phyloP scores from a whole-genome alignment of 1,140 invertebrate genomes.

The Cataglyphis hispanica region DNA sequence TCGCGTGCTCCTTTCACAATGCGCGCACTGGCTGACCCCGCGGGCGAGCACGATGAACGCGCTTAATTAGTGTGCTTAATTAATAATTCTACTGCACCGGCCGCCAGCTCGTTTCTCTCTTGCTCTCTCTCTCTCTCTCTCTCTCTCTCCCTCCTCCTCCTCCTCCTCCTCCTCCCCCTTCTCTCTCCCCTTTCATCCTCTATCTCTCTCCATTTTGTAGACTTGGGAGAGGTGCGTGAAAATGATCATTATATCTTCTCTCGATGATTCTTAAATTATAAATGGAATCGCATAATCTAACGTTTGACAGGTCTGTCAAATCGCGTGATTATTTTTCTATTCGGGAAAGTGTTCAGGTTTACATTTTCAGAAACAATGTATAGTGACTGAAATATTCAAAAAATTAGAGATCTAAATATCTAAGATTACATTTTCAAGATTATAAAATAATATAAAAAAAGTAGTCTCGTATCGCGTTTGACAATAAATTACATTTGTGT shows the following conservation, averaged over 20 bases:
- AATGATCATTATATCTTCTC: slow-evolving; percentile 68
- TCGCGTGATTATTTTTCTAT: neutral
- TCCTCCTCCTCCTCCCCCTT: too few relatives aligned
- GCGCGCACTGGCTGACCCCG: slow-evolving; percentile 73
- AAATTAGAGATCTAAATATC: neutral
- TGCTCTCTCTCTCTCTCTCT: slow-evolving; percentile 16
- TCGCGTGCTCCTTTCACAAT: slow-evolving; percentile 71
- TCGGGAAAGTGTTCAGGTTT: neutral
- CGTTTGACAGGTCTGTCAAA: neutral
- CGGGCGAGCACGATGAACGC: slow-evolving; percentile 73
- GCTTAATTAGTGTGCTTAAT: slow-evolving; percentile 77
- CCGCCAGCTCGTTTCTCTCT: slow-evolving; percentile 62
- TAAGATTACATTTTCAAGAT: neutral
- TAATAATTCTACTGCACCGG: slow-evolving; percentile 73
- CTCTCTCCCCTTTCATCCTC: neutral
- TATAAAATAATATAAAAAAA: neutral
- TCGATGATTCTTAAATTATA: slow-evolving; percentile 68
- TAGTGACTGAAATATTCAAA: neutral
- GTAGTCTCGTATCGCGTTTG: neutral
- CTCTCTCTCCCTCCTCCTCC: neutral
- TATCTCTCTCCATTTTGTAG: slow-evolving; percentile 16
- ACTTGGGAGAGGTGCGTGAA: slow-evolving; percentile 64
- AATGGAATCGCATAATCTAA: slow-evolving; percentile 38
- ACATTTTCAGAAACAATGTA: neutral
- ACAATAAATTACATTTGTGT: neutral